Conservation (phyloP, 1,140 invertebrate species). For the Cataglyphis hispanica region DNA sequence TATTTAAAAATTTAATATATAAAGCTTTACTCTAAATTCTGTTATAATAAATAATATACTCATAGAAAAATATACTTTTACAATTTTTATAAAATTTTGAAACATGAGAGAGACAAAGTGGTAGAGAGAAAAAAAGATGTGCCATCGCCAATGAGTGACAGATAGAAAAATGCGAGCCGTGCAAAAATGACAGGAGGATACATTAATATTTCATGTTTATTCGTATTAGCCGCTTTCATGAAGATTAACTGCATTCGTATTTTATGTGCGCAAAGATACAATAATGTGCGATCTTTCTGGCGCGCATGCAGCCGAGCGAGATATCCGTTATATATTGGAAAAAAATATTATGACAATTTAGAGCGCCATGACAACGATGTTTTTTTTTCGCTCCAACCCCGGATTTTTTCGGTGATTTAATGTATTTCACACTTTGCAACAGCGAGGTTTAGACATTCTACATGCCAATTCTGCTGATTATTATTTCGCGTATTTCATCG, state of each 20-base stretch:
- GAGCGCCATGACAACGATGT: conserved; percentile 53
- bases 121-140: background rate
- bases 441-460: conserved; percentile 43
- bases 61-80: background rate
- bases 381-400: conserved; percentile 17
- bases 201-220: conserved; percentile 61
- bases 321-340: conserved; percentile 56
- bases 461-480: conserved; percentile 48
- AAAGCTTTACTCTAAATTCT: background rate
- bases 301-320: background rate
- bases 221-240: conserved; percentile 55
- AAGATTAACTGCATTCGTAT: conserved; percentile 60
- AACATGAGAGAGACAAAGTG: background rate
- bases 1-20: background rate
- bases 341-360: conserved; percentile 63
- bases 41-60: background rate
- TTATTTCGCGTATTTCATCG: conserved; percentile 43
- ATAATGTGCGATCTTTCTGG: conserved; percentile 48
- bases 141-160: conserved; percentile 28
- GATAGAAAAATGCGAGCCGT: conserved; percentile 23
- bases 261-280: conserved; percentile 57
- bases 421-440: conserved; percentile 57
- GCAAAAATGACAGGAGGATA: conserved; percentile 21
- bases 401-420: conserved; percentile 56
- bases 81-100: conserved; percentile 30